Conservation (phyloP, 2,797 vertebrate genomes). For the Leptatherina wallacei region DNA sequence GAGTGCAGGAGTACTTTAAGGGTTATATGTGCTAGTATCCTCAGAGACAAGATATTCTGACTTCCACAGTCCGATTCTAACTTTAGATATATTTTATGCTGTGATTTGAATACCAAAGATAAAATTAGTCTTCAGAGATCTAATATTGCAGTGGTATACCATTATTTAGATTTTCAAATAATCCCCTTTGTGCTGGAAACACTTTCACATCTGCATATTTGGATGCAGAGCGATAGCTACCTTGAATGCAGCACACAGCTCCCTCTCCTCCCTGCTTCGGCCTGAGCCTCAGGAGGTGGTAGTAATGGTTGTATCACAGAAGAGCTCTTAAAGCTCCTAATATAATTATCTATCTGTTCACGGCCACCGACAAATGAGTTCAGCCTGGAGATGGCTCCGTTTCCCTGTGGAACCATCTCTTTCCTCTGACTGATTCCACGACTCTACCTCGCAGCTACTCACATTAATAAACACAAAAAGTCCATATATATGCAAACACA, state of each 20-base stretch:
- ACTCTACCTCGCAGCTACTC: slow-evolving; percentile 61
- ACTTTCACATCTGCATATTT: slow-evolving; percentile 32
- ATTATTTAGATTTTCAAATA: slow-evolving; percentile 19
- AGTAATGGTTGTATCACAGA: slow-evolving; percentile 63
- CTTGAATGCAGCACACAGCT: slow-evolving; percentile 26
- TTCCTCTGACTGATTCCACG: slow-evolving; percentile 38
- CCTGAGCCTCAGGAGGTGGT: slow-evolving; percentile 56
- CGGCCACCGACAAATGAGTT: slow-evolving; percentile 68
- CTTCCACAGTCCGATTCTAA: not conserved
- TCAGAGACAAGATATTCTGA: not conserved
- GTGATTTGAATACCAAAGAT: slow-evolving; percentile 5
- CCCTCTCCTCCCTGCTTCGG: slow-evolving; percentile 43
- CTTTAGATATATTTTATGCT: not conserved
- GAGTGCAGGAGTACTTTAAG: not conserved
- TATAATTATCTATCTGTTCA: slow-evolving; percentile 73
- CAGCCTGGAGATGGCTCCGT: slow-evolving; percentile 68
- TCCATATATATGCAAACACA: slow-evolving; percentile 56
- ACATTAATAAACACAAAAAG: slow-evolving; percentile 63
- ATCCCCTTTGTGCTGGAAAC: slow-evolving; percentile 33
- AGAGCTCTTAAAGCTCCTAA: slow-evolving; percentile 71
- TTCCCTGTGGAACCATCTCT: slow-evolving; percentile 62
- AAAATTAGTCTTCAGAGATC: slow-evolving; percentile 22
- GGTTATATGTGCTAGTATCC: not conserved
- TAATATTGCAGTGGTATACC: not conserved
- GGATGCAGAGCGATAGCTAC: slow-evolving; percentile 30